Evolutionary conservation across 2,888 invertebrate species (phyloP).

Genomic region (Oligia strigilis): DNA sequence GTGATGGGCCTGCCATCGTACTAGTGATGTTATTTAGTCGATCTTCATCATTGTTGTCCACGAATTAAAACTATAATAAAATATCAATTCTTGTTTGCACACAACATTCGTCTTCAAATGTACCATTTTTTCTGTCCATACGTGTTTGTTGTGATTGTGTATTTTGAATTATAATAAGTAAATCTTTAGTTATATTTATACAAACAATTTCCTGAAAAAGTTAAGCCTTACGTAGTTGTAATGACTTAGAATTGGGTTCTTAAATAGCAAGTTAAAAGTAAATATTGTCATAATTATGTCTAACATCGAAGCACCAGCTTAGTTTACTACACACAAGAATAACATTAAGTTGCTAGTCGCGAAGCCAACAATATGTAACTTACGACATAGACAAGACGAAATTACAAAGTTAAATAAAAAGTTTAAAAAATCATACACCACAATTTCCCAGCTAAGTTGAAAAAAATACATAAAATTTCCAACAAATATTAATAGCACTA

Average conservation of each 20-base stretch:
- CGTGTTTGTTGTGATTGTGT: slow-evolving; percentile 65
- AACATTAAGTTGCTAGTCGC: slow-evolving; percentile 8
- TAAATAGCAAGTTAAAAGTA: slow-evolving; percentile 46
- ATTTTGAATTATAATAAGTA: slow-evolving; percentile 55
- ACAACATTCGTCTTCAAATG: slow-evolving; percentile 72
- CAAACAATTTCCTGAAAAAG: slow-evolving; percentile 2
- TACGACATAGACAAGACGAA: not conserved
- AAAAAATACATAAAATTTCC: slow-evolving; percentile 20
- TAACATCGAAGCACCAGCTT: slow-evolving; percentile 52
- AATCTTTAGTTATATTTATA: slow-evolving; percentile 12
- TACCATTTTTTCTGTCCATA: slow-evolving; percentile 66
- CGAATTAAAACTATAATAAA: slow-evolving; percentile 62
- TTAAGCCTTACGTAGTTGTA: slow-evolving; percentile 24
- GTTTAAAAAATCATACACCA: slow-evolving; percentile 10
- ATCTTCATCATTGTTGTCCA: slow-evolving; percentile 46
- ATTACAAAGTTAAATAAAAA: not conserved
- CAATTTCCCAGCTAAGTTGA: not conserved
- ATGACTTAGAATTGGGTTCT: slow-evolving; percentile 47
- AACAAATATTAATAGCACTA: not conserved
- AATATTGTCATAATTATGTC: slow-evolving; percentile 51
- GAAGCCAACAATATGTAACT: slow-evolving; percentile 22
- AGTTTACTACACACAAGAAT: slow-evolving; percentile 30
- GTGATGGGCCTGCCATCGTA: slow-evolving; percentile 73
- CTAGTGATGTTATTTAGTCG: slow-evolving; percentile 60
- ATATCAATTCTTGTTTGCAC: slow-evolving; percentile 73